Base-by-base conservation (phyloP, 2,888 invertebrate species). In the Drosophila peninsularis region DNA sequence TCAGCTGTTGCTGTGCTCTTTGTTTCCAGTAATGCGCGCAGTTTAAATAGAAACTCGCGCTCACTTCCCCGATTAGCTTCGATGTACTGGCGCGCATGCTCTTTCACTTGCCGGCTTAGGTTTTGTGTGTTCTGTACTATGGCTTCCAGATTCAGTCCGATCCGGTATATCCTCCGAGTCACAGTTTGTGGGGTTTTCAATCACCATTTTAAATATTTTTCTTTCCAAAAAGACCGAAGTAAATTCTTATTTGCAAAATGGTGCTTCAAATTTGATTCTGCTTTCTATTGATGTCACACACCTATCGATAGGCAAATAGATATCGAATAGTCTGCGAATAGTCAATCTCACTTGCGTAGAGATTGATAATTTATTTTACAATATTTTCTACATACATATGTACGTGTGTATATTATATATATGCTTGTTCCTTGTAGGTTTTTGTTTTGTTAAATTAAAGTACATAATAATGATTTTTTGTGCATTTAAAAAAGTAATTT, bases 91-190 rank as follows among this genome's bases (percentile, higher is more conserved):
- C 77, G 82, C 1, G 67, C 74, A 32, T 89, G 79, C 10, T 91
- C 90, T 14, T 90, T 89, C 7, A 91, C 74, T 24, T 89, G 85
- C 0, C 88, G 88, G 1, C 71, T 75, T 9, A 90, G 67, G 9
- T 85, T 73, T 0, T 69, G 62, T 11, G 71, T 61, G 17, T 80
- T 87, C 0, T 91, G 89, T n/a, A 85, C 89, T 1, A 82, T n/a
- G 0, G 85, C 78, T 42, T 91, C 91, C 50, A 92, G 50, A n/a
- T 90, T 78, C 1, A 91, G 61, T 21, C 91, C 91, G 41, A 42
- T 87, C 77, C 27, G 80, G 73, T 9, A 91, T 82, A 14, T 91
- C 30, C 9, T 88, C 86, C 50, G 79, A 67, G 5, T 1, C 3
- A 2, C 3, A 37, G 19, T 5, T 11, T 9, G 1, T 39, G 9